A percentile compares a stretch with the other conserved stretches of the same genome.
phyloP scores from a whole-genome alignment of 1,140 invertebrate genomes.

The Drosophila nikananu region DNA sequence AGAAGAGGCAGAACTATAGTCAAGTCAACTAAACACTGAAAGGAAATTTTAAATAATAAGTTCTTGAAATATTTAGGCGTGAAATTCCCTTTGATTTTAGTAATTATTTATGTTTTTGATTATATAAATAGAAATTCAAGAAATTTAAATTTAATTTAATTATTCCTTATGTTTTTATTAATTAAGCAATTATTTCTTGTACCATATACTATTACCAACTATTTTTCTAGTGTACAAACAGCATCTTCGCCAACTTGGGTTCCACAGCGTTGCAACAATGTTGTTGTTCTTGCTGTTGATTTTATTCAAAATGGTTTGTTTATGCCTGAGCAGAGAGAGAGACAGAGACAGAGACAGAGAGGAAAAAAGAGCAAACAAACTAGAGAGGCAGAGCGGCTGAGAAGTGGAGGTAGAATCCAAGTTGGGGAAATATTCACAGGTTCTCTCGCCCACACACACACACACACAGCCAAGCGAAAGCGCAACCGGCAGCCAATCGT shows the following conservation, averaged over 20 bases:
- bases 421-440: constrained; percentile 42
- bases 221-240: constrained; percentile 16
- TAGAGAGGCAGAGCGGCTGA: neutral
- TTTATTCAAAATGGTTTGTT: constrained; percentile 84
- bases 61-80: too few relatives aligned
- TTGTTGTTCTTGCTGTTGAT: constrained; percentile 55
- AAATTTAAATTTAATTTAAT: neutral
- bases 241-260: constrained; percentile 47
- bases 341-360: neutral
- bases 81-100: neutral
- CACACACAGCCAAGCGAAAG: constrained; percentile 21
- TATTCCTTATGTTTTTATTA: neutral
- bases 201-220: too few relatives aligned
- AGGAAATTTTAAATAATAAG: neutral
- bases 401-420: constrained; percentile 45
- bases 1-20: constrained; percentile 13
- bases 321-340: constrained; percentile 56
- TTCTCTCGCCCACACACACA: constrained; percentile 30
- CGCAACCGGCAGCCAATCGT: constrained; percentile 51
- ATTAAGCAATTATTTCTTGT: neutral
- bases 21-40: constrained; percentile 8
- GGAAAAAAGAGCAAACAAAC: constrained; percentile 2
- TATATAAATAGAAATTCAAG: neutral
- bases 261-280: constrained; percentile 56
- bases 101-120: too few relatives aligned